A percentile compares a stretch with the other conserved stretches of the same genome.
phyloP scores from a whole-genome alignment of 2,113 vertebrate genomes.

The Meles meles region DNA sequence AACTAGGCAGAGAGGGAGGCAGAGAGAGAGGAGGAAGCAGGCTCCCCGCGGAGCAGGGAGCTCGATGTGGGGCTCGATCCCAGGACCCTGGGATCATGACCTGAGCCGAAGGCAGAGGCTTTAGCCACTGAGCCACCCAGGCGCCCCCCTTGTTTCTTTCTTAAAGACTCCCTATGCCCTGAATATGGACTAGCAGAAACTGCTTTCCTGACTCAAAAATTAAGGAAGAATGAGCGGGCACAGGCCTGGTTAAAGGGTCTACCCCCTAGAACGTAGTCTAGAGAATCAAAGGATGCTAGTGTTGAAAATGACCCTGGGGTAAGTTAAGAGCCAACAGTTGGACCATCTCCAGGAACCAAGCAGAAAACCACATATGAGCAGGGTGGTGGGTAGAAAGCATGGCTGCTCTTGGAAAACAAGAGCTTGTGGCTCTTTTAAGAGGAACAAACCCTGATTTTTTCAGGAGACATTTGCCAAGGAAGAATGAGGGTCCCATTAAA shows the following conservation, averaged over 20 bases:
- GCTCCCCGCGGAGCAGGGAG: too few relatives aligned
- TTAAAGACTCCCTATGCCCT: neutral
- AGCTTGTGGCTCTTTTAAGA: neutral
- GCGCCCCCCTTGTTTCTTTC: neutral
- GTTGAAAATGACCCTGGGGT: neutral
- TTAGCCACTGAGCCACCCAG: too few relatives aligned
- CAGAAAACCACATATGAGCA: neutral
- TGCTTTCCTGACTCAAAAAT: slow-evolving; percentile 9
- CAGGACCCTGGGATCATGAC: too few relatives aligned
- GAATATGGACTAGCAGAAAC: neutral
- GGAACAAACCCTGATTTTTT: neutral
- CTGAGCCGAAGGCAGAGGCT: too few relatives aligned
- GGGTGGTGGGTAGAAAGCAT: neutral
- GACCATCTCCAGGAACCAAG: neutral
- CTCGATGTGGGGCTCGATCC: too few relatives aligned
- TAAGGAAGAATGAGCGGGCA: neutral
- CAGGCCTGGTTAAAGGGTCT: neutral
- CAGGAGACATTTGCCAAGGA: neutral
- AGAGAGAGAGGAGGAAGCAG: too few relatives aligned
- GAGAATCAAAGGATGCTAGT: neutral
- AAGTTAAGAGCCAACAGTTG: neutral
- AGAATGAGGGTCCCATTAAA: neutral
- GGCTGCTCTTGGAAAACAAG: neutral
- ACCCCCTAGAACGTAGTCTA: neutral
- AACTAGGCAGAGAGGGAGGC: too few relatives aligned